Evolutionary conservation across 2,888 invertebrate species (phyloP).

Genomic region (Apeira syringaria): DNA sequence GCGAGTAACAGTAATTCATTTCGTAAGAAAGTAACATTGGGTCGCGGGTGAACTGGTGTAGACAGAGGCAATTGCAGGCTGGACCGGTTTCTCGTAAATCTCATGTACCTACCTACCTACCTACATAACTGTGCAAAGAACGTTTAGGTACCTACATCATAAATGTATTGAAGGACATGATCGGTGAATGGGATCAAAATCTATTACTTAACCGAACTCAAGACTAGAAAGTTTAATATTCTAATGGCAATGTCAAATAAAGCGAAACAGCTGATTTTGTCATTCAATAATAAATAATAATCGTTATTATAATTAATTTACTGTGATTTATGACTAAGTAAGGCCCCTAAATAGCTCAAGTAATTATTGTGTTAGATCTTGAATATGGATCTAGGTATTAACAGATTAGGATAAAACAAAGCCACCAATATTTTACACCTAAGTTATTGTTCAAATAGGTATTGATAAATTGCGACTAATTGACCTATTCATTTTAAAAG

Average conservation of each 20-base stretch:
- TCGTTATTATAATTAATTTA: too few relatives aligned
- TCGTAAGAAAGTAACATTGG: slow-evolving; percentile 65
- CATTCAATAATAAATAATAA: too few relatives aligned
- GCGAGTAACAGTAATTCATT: slow-evolving; percentile 54
- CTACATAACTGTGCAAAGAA: not conserved
- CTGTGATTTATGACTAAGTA: too few relatives aligned
- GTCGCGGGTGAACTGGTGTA: slow-evolving; percentile 70
- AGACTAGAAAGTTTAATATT: slow-evolving; percentile 6
- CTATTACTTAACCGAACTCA: not conserved
- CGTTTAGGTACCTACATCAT: not conserved
- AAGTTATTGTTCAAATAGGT: too few relatives aligned
- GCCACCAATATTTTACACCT: too few relatives aligned
- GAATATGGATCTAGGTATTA: too few relatives aligned
- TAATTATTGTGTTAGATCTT: too few relatives aligned
- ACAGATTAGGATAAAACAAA: too few relatives aligned
- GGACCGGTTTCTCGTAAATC: slow-evolving; percentile 76
- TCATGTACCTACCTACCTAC: slow-evolving; percentile 28
- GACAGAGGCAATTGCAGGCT: slow-evolving; percentile 51
- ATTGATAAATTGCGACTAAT: too few relatives aligned
- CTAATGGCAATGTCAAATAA: not conserved
- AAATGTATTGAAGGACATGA: slow-evolving; percentile 48
- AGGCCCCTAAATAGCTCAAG: too few relatives aligned
- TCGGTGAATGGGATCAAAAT: slow-evolving; percentile 36
- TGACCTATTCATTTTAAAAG: too few relatives aligned
- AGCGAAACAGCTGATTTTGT: not conserved